Percentiles rank a stretch among this genome's conserved stretches.
phyloP scores from a whole-genome alignment of 2,797 vertebrate species.

The Sebastes paucispinis region DNA sequence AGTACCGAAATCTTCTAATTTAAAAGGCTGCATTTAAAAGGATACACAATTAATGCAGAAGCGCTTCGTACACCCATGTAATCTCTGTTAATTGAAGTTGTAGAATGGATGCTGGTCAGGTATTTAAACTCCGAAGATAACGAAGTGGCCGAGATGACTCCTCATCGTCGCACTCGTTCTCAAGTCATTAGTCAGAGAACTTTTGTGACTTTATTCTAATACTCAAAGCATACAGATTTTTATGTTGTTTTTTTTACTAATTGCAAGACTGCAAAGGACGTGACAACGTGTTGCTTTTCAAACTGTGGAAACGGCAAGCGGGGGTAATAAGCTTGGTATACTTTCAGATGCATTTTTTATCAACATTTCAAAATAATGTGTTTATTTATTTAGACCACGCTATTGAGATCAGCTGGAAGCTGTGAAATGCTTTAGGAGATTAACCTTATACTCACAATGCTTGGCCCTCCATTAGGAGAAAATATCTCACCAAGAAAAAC shows the following conservation, averaged over 20 bases:
- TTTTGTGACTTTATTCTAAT: not conserved
- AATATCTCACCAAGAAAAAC: not conserved
- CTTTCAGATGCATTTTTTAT: not conserved
- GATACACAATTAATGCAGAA: slow-evolving; percentile 31
- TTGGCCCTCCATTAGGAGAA: not conserved
- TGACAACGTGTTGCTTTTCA: slow-evolving; percentile 19
- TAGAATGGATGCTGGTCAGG: slow-evolving; percentile 46
- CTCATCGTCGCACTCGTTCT: slow-evolving; percentile 7
- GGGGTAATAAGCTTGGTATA: not conserved
- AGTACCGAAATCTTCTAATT: slow-evolving; percentile 8
- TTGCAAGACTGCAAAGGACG: slow-evolving; percentile 4
- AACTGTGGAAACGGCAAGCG: not conserved
- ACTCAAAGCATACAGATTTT: not conserved
- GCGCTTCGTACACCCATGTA: slow-evolving; percentile 1
- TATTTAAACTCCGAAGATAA: slow-evolving; percentile 47
- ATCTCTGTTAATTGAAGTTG: slow-evolving; percentile 48
- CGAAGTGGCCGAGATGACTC: slow-evolving; percentile 9
- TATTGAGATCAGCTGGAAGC: not conserved
- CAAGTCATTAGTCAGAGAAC: slow-evolving; percentile 39
- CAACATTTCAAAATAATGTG: not conserved
- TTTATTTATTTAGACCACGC: not conserved
- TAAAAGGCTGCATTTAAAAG: not conserved
- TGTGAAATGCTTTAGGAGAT: not conserved
- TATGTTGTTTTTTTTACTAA: not conserved
- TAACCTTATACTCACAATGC: not conserved